Percentiles rank a stretch among this genome's conserved stretches.
phyloP scores from a whole-genome alignment of 1,140 invertebrate species.

The Plutomurus gul region DNA sequence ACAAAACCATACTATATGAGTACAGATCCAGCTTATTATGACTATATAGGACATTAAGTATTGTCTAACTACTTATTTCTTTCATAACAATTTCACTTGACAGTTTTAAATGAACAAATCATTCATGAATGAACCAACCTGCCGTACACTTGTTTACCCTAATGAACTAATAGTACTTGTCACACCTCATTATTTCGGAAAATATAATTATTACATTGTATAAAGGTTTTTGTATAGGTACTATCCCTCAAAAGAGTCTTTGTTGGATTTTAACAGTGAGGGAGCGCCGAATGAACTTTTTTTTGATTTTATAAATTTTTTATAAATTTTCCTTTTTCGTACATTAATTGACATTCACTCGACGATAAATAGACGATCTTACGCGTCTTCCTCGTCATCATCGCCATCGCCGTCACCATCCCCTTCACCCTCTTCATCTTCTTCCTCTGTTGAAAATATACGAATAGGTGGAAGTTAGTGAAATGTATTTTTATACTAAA shows the following conservation, averaged over 20 bases:
- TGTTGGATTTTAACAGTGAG: constrained; percentile 20
- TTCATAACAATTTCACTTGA: constrained; percentile 9
- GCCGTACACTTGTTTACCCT: constrained; percentile 25
- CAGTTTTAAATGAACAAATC: constrained; percentile 19
- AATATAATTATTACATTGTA: constrained; percentile 29
- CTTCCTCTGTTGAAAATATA: constrained; percentile 46
- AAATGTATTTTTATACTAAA: too few species aligned
- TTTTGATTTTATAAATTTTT: constrained; percentile 37
- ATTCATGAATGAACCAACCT: constrained; percentile 29
- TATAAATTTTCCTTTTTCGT: constrained; percentile 38
- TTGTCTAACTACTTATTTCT: not conserved
- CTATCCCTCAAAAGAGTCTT: constrained; percentile 26
- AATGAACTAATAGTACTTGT: constrained; percentile 25
- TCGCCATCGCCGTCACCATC: constrained; percentile 48
- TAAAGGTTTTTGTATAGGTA: constrained; percentile 17
- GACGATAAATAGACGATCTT: constrained; percentile 34
- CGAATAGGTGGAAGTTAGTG: constrained; percentile 2
- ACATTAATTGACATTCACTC: constrained; percentile 34
- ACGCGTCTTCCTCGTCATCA: constrained; percentile 52
- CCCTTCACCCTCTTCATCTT: constrained; percentile 49
- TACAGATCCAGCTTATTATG: constrained; percentile 28
- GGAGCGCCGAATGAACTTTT: constrained; percentile 19
- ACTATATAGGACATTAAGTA: not conserved
- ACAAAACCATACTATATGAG: constrained; percentile 9
- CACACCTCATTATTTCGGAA: constrained; percentile 21